A percentile compares a stretch with the other conserved stretches of the same genome.
These are phyloP conservation scores for Metopolophium dirhodum DNA, from an alignment of 1,140 invertebrate species.

Conservation along the genomic window DNA sequence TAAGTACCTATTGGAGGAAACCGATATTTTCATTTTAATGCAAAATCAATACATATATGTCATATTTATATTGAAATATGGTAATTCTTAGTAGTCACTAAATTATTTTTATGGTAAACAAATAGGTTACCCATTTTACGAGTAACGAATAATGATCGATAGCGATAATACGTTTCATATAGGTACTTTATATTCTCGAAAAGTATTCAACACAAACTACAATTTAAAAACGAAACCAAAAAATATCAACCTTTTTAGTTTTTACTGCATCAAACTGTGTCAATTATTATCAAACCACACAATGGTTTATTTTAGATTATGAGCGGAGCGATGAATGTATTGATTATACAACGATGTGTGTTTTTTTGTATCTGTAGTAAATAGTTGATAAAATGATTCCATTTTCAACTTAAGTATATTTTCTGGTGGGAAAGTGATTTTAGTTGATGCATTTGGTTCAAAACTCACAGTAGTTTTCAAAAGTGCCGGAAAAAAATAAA, in stretches of 20 bases:
- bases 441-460: too few species aligned
- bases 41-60: constrained; percentile 22
- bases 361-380: too few species aligned
- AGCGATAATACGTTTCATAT: not conserved
- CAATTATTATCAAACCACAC: too few species aligned
- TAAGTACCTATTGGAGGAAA: not conserved
- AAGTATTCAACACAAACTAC: not conserved
- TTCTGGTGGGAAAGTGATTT: too few species aligned
- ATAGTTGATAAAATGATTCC: too few species aligned
- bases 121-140: not conserved
- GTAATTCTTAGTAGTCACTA: constrained; percentile 21
- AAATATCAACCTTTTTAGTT: not conserved
- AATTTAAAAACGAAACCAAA: not conserved
- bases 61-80: not conserved
- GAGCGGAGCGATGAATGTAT: too few species aligned
- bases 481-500: too few species aligned
- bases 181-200: not conserved
- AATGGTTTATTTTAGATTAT: too few species aligned
- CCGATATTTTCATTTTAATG: constrained; percentile 17
- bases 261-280: too few species aligned
- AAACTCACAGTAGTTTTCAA: too few species aligned
- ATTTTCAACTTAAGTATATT: too few species aligned
- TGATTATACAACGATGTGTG: too few species aligned
- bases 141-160: not conserved
- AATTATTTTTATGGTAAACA: constrained; percentile 32